Evolutionary conservation across 1,140 invertebrate species (phyloP), one percentile per base, ranked within the genome.

Genomic region (Eciton burchellii): DNA sequence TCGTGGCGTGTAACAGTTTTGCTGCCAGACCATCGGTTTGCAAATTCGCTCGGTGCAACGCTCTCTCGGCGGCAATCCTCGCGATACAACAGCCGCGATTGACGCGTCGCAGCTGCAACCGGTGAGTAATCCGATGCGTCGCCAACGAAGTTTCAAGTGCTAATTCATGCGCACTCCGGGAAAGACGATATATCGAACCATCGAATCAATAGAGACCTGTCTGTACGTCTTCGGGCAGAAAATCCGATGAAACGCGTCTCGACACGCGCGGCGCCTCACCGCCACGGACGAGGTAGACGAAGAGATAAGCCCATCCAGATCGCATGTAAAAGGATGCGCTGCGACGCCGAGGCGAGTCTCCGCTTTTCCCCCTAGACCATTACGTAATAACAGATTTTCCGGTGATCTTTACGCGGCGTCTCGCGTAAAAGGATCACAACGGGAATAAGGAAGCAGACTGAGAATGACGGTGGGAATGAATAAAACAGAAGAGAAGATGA

Each of bases 191-290:
- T 89, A 90, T 91, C 89, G 91, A 90, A 84, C 70, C 57, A 76
- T 76, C 86, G 62, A 88, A 88, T 91, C 91, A 92, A 92, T 91
- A 85, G 86, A 76, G 73, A 88, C 85, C 91, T 93, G 92, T 93
- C 90, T 89, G 83, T 81, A 89, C 77, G 87, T 92, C 88, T 86
- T 90, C 84, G 85, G 84, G 85, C 91, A 86, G 91, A 91, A 93
- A 92, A 93, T 90, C 89, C 81, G 88, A 92, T 91, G 90, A 92
- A 92, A 91, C 91, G 87, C 88, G 81, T 88, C 85, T 72, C 86
- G 88, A 90, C 89, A 88, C 88, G 88, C 87, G 86, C 84, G 92
- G 92, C 90, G 91, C 90, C 91, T 89, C 84, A 54, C n/a, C 14
- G 56, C 73, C 70, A 76, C 62, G 16, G n/a, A 54, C 84, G 82